A percentile compares a stretch with the other conserved stretches of the same genome.
These are phyloP conservation scores for Drosophila sechellia DNA, from an alignment of 1,140 invertebrate species.

Conservation along the genomic window DNA sequence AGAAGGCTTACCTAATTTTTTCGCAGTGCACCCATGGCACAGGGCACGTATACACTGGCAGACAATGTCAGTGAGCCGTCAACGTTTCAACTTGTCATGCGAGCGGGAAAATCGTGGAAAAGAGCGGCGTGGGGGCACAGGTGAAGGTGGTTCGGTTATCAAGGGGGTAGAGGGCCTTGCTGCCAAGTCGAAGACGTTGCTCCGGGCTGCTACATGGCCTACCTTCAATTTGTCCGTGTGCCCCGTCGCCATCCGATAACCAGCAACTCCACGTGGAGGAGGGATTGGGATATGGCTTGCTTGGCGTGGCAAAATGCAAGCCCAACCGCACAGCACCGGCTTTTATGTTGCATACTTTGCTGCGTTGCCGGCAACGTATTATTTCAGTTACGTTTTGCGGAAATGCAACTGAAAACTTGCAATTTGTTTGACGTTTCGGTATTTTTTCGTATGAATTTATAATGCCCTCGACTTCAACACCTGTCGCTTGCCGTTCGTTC, in stretches of 20 bases:
- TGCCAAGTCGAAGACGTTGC: slow-evolving; percentile 60
- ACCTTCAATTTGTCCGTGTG: slow-evolving; percentile 76
- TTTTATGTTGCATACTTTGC: slow-evolving; percentile 54
- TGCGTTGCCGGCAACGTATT: slow-evolving; percentile 66
- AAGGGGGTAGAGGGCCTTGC: background rate
- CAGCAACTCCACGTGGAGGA: background rate
- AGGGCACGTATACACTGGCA: slow-evolving; percentile 37
- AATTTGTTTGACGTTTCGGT: slow-evolving; percentile 81
- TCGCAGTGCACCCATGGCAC: slow-evolving; percentile 14
- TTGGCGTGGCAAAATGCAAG: background rate
- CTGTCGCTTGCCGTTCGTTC: slow-evolving; percentile 53
- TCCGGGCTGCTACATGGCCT: slow-evolving; percentile 54
- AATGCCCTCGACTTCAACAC: slow-evolving; percentile 76
- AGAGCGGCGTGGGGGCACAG: background rate
- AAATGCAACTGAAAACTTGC: slow-evolving; percentile 83
- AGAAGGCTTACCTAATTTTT: no score
- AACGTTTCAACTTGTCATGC: slow-evolving; percentile 81
- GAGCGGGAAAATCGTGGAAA: slow-evolving; percentile 48
- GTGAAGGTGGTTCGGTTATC: background rate
- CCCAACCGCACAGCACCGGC: slow-evolving; percentile 7
- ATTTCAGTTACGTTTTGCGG: slow-evolving; percentile 81
- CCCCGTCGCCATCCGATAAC: slow-evolving; percentile 60
- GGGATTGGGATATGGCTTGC: no score
- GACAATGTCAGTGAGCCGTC: slow-evolving; percentile 74
- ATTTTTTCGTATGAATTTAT: slow-evolving; percentile 80